Percentiles rank a stretch among this genome's conserved stretches.
phyloP scores from a whole-genome alignment of 1,140 invertebrate genomes.

The Chymomyza costata region DNA sequence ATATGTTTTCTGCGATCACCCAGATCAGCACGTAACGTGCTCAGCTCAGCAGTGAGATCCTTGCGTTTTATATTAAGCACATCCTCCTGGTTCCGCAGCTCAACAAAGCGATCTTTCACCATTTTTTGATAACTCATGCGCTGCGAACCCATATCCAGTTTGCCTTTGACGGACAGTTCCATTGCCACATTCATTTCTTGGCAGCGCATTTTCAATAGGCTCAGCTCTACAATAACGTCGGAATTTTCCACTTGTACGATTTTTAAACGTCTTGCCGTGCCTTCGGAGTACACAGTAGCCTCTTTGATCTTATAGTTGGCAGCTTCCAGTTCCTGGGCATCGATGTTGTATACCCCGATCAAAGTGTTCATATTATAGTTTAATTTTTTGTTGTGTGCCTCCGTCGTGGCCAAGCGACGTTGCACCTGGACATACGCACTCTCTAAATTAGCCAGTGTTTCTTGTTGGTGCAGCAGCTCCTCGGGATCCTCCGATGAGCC shows the following conservation, averaged over 20 bases:
- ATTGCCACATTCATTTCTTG: slow-evolving; percentile 78
- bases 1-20: slow-evolving; percentile 77
- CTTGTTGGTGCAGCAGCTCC: slow-evolving; percentile 33
- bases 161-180: slow-evolving; percentile 77
- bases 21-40: slow-evolving; percentile 77
- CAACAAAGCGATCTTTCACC: slow-evolving; percentile 79
- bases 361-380: slow-evolving; percentile 77
- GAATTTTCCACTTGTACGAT: slow-evolving; percentile 76
- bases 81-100: slow-evolving; percentile 78
- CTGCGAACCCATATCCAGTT: slow-evolving; percentile 79
- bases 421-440: slow-evolving; percentile 35
- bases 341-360: slow-evolving; percentile 68
- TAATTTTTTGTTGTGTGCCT: slow-evolving; percentile 76
- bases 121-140: slow-evolving; percentile 78
- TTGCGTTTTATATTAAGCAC: slow-evolving; percentile 77
- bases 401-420: slow-evolving; percentile 61
- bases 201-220: slow-evolving; percentile 78
- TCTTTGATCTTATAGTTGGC: slow-evolving; percentile 76
- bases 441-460: slow-evolving; percentile 42
- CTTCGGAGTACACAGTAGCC: slow-evolving; percentile 75
- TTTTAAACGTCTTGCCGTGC: slow-evolving; percentile 78
- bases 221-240: slow-evolving; percentile 79
- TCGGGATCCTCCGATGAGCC: slow-evolving; percentile 48
- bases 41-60: slow-evolving; percentile 77
- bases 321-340: slow-evolving; percentile 44